Evolutionary conservation across 2,113 vertebrate genomes (phyloP), one percentile per base, ranked within the genome.

Genomic region (Oreochromis spilurus): DNA sequence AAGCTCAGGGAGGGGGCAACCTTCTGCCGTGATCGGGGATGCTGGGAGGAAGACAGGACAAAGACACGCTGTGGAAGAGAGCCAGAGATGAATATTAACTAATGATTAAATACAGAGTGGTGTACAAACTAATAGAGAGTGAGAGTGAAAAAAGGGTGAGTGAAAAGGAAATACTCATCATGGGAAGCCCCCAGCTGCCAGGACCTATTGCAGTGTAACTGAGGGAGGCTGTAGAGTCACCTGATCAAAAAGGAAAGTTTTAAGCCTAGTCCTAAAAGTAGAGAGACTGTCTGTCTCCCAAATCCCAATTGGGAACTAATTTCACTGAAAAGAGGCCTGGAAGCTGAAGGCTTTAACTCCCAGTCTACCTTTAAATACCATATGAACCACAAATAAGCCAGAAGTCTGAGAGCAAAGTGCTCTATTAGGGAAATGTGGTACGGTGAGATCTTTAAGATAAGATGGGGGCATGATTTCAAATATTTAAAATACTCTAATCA

Each of bases 1-100:
- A 38, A 13, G 0, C 10, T 65, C 34, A 5, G 34, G 34, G 19
- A 65, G 19, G 0, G 0, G 34, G 19, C 0, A 4, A 10, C 60
- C 31, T 7, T 65, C 60, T 65, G 60, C 60, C 4, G 0, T 65
- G 34, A 65, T 38, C 1, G 2, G 19, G 17, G 60, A 36, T 38
- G 2, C 34, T 13, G 60, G 34, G 19, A 65, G 34, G 19, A 65
- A 65, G 60, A 65, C 34, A 8, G 34, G 60, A 38, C 60, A 65
- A 65, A 65, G 34, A 21, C 10, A 38, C n/a, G 10, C 6, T 65
- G 6, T 65, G 60, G 10, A 65, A 65, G 10, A 38, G 34, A 38
- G 19, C 60, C 34, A 21, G 19, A 38, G 34, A 38, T 65, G 19
- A 65, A 65, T 19, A 65, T n/a, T 65, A 65, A 65, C 31, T 65